Conservation (phyloP, 23 tunicate species). For the Trididemnum nubilum region DNA sequence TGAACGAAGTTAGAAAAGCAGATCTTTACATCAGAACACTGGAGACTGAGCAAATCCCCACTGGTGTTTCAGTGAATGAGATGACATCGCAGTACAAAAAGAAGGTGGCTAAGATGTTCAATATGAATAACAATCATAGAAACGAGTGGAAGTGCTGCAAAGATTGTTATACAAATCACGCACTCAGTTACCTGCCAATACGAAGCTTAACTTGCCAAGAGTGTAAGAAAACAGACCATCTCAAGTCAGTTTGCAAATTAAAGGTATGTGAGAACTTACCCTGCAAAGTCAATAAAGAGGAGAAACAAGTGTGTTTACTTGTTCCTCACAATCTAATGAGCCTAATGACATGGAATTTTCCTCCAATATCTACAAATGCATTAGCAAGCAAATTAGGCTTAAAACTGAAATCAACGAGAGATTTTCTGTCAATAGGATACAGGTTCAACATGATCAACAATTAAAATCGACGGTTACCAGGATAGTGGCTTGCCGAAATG, state of each 20-base stretch:
- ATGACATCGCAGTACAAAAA: background rate
- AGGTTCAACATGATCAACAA: background rate
- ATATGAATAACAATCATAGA: background rate
- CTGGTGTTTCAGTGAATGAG: background rate
- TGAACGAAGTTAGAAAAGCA: background rate
- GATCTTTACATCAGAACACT: background rate
- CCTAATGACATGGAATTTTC: background rate
- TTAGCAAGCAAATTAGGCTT: conserved; percentile 10
- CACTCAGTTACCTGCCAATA: background rate
- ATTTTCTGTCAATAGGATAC: conserved; percentile 13
- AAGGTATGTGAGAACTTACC: background rate
- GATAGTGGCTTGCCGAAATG: background rate
- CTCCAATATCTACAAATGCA: background rate
- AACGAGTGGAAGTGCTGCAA: conserved; percentile 5
- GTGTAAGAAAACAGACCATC: background rate
- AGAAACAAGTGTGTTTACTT: background rate
- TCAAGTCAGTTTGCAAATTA: background rate
- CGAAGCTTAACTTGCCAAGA: background rate
- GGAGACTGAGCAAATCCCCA: background rate
- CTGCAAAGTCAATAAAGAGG: background rate
- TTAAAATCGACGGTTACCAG: background rate
- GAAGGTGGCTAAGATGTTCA: background rate
- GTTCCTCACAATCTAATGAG: background rate
- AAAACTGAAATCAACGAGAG: background rate
- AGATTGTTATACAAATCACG: conserved; percentile 11